Conservation (phyloP, 2,888 invertebrate species). For the Hofmannophila pseudospretella region DNA sequence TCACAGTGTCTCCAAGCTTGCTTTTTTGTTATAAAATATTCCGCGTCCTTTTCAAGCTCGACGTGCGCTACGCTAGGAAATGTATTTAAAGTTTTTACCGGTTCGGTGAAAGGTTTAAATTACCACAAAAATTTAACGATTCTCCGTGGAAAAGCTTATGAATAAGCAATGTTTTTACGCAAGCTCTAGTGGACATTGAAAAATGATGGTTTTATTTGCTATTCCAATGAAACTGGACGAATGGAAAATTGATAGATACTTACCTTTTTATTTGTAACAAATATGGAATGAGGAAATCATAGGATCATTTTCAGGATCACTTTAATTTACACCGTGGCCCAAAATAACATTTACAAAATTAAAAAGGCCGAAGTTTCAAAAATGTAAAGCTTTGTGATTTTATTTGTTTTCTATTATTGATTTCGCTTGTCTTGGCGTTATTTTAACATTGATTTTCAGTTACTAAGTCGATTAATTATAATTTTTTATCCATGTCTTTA, state of each 20-base stretch:
- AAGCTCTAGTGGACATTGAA: background rate
- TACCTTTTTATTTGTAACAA: background rate
- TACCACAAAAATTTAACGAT: slow-evolving; percentile 11
- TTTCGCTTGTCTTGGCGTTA: too few relatives aligned
- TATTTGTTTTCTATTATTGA: too few relatives aligned
- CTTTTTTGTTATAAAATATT: slow-evolving; percentile 50
- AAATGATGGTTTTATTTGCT: background rate
- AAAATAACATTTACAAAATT: too few relatives aligned
- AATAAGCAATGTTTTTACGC: background rate
- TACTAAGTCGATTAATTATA: too few relatives aligned
- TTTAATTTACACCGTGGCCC: too few relatives aligned
- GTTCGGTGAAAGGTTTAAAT: slow-evolving; percentile 19
- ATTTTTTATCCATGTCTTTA: too few relatives aligned
- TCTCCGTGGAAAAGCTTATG: slow-evolving; percentile 1
- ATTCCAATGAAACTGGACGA: background rate
- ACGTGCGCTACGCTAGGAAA: slow-evolving; percentile 36
- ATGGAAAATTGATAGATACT: background rate
- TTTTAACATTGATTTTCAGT: too few relatives aligned
- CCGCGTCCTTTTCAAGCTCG: slow-evolving; percentile 36
- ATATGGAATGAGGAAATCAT: too few relatives aligned
- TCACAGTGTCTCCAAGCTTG: slow-evolving; percentile 36
- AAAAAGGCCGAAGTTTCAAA: too few relatives aligned
- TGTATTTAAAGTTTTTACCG: slow-evolving; percentile 29
- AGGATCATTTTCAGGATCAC: too few relatives aligned
- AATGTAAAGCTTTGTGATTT: too few relatives aligned